Evolutionary conservation across 2,113 vertebrate species (phyloP), one percentile per base, ranked within the genome.

Genomic region (Dipodomys spectabilis): DNA sequence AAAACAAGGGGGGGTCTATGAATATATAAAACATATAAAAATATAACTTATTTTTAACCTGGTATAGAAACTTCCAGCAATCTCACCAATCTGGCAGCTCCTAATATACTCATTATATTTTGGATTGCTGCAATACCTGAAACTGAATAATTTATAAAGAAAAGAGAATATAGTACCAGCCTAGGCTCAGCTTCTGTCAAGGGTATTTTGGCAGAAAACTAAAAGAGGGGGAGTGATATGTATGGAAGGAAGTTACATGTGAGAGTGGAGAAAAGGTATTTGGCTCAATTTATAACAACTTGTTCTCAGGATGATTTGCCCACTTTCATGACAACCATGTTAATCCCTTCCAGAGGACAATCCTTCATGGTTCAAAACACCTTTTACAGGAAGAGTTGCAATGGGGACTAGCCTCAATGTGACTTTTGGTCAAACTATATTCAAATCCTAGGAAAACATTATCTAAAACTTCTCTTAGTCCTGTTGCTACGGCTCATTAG

Each of bases 21-120:
- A 44, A 44, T 28, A 64, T 44, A 60, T 16, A 44, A 80, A 45
- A 60, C 18, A 35, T 8, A 62, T 8, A 62, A 64, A 95, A 82
- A 65, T 64, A 22, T 68, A 71, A 71, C 4, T 82, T 83, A 75
- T 72, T 77, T 18, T 65, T 53, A 65, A 11, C 39, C 45, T 45
- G 39, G 27, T 83, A 39, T 35, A 83, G 69, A 81, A 71, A 71
- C 32, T 82, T 92, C n/a, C 90, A 84, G 75, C n/a, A 91, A 74
- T 88, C 19, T 53, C 73, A 23, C 19, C 35, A 69, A 88, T 20
- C 62, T 73, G 62, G 45, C 71, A 89, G 44, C 35, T 35, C 6
- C 30, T 62, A 72, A 72, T 32, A 71, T 2, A 45, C 62, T 53
- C 82, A 80, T 53, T 12, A 13, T n/a, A 23, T 62, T 90, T 53